These are phyloP conservation scores for Notospermus geniculatus DNA, from an alignment of 1,140 invertebrate species.

Conservation along the genomic window DNA sequence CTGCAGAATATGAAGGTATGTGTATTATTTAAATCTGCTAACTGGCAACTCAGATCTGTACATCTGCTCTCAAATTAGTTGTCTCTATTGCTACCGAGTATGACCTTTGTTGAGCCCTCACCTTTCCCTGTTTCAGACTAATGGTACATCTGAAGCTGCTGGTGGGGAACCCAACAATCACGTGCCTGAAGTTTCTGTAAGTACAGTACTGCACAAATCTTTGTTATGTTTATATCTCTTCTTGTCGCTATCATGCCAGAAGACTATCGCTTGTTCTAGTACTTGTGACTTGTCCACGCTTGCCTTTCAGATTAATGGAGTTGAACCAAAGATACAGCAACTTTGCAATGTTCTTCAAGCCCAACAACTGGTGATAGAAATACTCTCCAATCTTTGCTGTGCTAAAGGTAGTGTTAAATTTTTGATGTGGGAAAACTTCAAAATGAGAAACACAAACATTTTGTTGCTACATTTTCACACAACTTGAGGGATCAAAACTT, in stretches of 20 bases:
- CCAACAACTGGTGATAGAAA: slow-evolving; percentile 68
- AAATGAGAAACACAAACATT: too few relatives aligned
- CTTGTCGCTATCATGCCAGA: background rate
- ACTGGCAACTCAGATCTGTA: background rate
- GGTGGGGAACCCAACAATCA: background rate
- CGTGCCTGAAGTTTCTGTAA: background rate
- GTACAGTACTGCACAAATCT: too few relatives aligned
- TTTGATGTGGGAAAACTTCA: too few relatives aligned
- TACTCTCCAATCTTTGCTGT: slow-evolving; percentile 70
- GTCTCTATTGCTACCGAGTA: too few relatives aligned
- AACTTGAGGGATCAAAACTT: too few relatives aligned
- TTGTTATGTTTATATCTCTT: too few relatives aligned
- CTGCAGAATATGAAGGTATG: background rate
- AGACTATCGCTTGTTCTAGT: too few relatives aligned
- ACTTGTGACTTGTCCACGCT: too few relatives aligned
- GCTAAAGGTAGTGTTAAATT: slow-evolving; percentile 65
- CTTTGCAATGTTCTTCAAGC: slow-evolving; percentile 59
- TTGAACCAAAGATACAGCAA: slow-evolving; percentile 28
- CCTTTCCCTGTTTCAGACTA: too few relatives aligned
- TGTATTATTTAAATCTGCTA: background rate
- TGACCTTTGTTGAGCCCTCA: too few relatives aligned
- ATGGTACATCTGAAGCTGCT: background rate
- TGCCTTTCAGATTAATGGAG: background rate
- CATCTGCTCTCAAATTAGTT: background rate
- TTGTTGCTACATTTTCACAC: too few relatives aligned